Conservation (phyloP, 2,113 vertebrate species). For the Pristiophorus japonicus region DNA sequence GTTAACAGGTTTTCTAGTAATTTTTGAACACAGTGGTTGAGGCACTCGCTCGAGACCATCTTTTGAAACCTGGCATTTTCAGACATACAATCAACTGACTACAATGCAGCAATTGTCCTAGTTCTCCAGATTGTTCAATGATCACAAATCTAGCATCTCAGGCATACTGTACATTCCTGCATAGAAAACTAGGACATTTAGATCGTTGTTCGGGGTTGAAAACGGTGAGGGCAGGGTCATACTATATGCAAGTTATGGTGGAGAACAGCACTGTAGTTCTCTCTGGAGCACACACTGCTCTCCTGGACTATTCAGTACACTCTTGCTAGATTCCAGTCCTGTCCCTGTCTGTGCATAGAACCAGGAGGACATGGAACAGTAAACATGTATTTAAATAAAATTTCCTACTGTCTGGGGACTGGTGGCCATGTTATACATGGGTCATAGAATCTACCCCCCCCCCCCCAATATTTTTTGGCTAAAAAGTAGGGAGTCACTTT, state of each 20-base stretch:
- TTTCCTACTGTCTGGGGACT: not conserved
- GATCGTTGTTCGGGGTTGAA: not conserved
- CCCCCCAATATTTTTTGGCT: not conserved
- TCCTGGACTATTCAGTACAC: not conserved
- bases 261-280: not conserved
- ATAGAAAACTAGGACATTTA: not conserved
- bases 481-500: not conserved
- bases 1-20: not conserved
- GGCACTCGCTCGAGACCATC: not conserved
- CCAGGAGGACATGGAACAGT: not conserved
- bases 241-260: not conserved
- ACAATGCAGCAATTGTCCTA: not conserved
- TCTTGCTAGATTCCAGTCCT: not conserved
- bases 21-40: not conserved
- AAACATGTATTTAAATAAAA: not conserved
- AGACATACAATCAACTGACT: constrained; percentile 9
- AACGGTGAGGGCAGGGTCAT: not conserved
- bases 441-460: not conserved
- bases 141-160: not conserved
- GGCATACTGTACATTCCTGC: not conserved
- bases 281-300: not conserved
- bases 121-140: not conserved
- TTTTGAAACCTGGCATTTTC: constrained; percentile 23
- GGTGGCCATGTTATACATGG: not conserved
- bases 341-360: not conserved